A percentile compares a stretch with the other conserved stretches of the same genome.
phyloP scores from a whole-genome alignment of 2,797 vertebrate species.

The Pantherophis vulpinus region DNA sequence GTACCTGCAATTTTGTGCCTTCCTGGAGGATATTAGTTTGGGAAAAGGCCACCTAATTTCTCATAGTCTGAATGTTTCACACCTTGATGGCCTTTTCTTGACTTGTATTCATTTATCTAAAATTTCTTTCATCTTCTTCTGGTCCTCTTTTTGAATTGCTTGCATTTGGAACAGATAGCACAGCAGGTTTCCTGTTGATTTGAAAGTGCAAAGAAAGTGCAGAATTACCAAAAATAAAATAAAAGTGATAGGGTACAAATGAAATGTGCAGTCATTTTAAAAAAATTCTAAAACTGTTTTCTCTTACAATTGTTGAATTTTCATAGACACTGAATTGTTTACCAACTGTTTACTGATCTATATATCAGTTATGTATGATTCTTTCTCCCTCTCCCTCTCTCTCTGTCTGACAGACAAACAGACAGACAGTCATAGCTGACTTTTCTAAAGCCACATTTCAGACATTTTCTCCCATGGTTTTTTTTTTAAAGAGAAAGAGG shows the following conservation, averaged over 20 bases:
- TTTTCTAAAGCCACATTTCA: background rate
- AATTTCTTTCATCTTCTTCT: background rate
- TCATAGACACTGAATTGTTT: background rate
- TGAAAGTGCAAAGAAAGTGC: background rate
- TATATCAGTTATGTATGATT: too few relatives aligned
- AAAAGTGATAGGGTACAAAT: background rate
- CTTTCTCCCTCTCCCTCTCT: too few relatives aligned
- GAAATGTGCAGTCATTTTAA: background rate
- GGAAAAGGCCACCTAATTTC: background rate
- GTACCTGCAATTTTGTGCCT: background rate
- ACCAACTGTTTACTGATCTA: too few relatives aligned
- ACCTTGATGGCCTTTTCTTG: background rate
- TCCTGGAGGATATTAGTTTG: background rate
- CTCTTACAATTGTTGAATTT: background rate
- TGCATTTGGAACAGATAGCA: background rate
- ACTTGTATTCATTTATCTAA: background rate
- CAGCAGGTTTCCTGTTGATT: background rate
- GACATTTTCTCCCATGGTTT: background rate
- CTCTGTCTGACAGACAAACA: background rate
- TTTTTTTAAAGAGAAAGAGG: background rate
- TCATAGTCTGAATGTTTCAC: background rate
- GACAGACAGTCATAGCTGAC: background rate
- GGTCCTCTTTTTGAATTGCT: background rate
- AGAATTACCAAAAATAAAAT: background rate
- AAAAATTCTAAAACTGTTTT: background rate